Conservation (phyloP, 30 jellyfish, hydroid and myxozoan species). For the Aurelia aurita complex sp. Pacific region DNA sequence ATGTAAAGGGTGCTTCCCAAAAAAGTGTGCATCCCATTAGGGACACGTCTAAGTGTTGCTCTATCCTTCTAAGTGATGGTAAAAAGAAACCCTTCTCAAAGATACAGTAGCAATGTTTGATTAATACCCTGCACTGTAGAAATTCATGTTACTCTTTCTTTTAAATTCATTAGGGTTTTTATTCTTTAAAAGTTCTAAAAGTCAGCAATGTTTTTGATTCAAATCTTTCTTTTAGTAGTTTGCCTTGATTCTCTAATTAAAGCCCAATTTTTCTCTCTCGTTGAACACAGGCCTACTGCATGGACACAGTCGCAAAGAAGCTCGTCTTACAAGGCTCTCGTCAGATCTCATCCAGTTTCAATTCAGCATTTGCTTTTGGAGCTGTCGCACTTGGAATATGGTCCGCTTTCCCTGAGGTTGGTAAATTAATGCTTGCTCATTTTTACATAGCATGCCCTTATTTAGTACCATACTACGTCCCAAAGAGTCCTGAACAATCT, state of each 20-base stretch:
- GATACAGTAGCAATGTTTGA: no score
- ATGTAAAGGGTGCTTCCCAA: no score
- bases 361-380: constrained; percentile 87
- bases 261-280: neutral
- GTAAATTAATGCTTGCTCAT: constrained; percentile 76
- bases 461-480: constrained; percentile 79
- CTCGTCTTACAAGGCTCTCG: constrained; percentile 87
- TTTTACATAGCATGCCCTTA: constrained; percentile 77
- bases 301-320: constrained; percentile 75
- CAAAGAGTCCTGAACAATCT: constrained; percentile 52
- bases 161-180: no score
- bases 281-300: constrained; percentile 61
- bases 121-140: no score
- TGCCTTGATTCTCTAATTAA: no score
- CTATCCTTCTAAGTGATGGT: no score
- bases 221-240: neutral
- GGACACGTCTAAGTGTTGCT: no score
- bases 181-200: no score
- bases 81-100: no score
- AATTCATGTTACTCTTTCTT: no score
- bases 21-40: no score
- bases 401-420: constrained; percentile 83
- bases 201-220: no score
- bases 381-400: constrained; percentile 84
- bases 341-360: constrained; percentile 78